These are phyloP conservation scores for Philonicus albiceps DNA, from an alignment of 2,888 invertebrate species.

Conservation along the genomic window DNA sequence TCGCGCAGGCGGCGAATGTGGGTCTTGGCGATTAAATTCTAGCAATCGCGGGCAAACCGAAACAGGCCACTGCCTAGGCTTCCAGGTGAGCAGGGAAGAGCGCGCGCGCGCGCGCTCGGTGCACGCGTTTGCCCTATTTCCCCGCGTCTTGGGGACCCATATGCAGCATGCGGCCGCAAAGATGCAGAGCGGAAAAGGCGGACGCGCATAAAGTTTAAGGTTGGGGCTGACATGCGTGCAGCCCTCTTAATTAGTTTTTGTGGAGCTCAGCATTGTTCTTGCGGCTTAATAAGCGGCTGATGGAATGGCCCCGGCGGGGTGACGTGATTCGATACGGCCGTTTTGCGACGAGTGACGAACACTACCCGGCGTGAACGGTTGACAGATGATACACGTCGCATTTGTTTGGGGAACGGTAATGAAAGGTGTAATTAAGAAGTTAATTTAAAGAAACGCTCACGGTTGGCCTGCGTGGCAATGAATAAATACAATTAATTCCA, in stretches of 20 bases:
- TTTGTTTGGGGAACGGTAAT: not conserved
- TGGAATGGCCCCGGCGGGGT: not conserved
- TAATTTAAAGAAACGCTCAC: not conserved
- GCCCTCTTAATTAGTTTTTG: not conserved
- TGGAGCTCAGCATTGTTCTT: not conserved
- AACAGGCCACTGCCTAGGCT: not conserved
- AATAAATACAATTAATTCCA: not conserved
- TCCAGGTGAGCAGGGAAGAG: not conserved
- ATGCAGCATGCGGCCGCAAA: not conserved
- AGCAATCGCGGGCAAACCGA: not conserved
- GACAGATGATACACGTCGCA: not conserved
- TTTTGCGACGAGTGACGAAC: not conserved
- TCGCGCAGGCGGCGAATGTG: not conserved
- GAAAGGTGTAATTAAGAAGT: not conserved
- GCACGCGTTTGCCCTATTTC: constrained; percentile 7
- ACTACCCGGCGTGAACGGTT: not conserved
- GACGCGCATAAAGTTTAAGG: not conserved
- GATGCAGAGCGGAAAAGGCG: not conserved
- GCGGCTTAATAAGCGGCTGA: not conserved
- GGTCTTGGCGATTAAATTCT: constrained; percentile 13
- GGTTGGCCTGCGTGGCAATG: not conserved
- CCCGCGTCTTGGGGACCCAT: not conserved
- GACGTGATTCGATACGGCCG: not conserved
- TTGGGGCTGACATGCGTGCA: not conserved
- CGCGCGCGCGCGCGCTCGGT: not conserved